Percentiles rank a stretch among this genome's conserved stretches.
These are phyloP conservation scores for Sarcophaga rosellei DNA, from an alignment of 2,888 invertebrate species.

Conservation along the genomic window DNA sequence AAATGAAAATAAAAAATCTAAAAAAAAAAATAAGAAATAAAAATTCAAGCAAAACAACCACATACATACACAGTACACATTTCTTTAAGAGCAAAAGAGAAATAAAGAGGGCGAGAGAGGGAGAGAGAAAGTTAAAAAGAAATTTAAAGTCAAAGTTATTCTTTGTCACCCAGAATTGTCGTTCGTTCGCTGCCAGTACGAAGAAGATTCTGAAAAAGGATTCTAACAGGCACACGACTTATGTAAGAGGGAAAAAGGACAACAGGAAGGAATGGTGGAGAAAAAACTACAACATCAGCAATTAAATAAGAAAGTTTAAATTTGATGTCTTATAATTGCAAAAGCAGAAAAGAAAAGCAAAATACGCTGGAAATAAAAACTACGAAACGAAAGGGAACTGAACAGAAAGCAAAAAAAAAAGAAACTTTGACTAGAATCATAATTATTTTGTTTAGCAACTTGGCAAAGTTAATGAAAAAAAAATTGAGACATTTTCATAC, in stretches of 20 bases:
- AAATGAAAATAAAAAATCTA: not conserved
- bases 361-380: slow-evolving; percentile 25
- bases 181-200: not conserved
- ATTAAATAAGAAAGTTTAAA: slow-evolving; percentile 64
- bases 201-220: not conserved
- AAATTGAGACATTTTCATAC: not conserved
- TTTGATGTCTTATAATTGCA: slow-evolving; percentile 64
- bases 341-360: slow-evolving; percentile 41
- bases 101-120: no score
- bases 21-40: slow-evolving; percentile 27
- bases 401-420: not conserved
- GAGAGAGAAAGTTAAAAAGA: not conserved
- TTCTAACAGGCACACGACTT: not conserved
- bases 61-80: not conserved
- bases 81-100: no score
- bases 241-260: not conserved
- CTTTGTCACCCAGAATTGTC: slow-evolving; percentile 46
- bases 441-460: slow-evolving; percentile 1
- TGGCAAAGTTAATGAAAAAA: not conserved
- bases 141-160: slow-evolving; percentile 49
- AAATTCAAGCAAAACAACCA: slow-evolving; percentile 29
- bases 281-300: slow-evolving; percentile 58
- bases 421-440: slow-evolving; percentile 1
- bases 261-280: not conserved
- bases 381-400: slow-evolving; percentile 1